Base-by-base conservation (phyloP, 2,888 invertebrate genomes). In the Polydrusus pterygomalis region DNA sequence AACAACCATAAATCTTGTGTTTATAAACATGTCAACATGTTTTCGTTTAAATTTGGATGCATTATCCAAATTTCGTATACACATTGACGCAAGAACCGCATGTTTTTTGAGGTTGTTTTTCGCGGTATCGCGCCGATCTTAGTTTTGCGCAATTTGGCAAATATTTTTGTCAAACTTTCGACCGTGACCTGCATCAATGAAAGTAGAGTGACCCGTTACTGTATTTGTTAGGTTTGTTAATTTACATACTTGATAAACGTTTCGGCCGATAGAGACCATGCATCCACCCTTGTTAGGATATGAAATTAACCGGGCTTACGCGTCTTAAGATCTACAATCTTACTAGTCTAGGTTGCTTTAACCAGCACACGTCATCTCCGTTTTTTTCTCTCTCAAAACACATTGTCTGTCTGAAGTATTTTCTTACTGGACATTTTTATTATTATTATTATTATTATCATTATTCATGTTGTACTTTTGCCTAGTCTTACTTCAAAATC, bases 31-130 rank as follows among this genome's bases (percentile, higher is more conserved):
- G 10, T 54, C 54, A 25, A 54, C 54, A 54, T 54, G 54, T 54
- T 54, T 54, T 54, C 54, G 54, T 54, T 54, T 54, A 54, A 25
- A 25, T 54, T 54, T 13, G 30, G 54, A 54, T 54, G 54, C 54
- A 54, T 54, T 25, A 54, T 54, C 54, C 54, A 11, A 20, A 54
- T 54, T 25, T 54, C 20, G n/a, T 30, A 11, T 54, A 30, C 54
- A n/a, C 54, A n/a, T 54, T 25, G 25, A 54, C 54, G 54, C 54
- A 54, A 54, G 54, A 51, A 54, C 54, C 25, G 7, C 30, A 20
- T 51, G n/a, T 51, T 51, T 47, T 20, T 20, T 20, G 11, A 54
- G 30, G 54, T 54, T 54, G 54, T 54, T 54, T 54, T 54, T 54
- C 54, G 54, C n/a, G 25, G 7, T 13, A 51, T 51, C 20, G 18